Evolutionary conservation across 2,113 vertebrate species (phyloP).

Genomic region (Tragelaphus strepsiceros): DNA sequence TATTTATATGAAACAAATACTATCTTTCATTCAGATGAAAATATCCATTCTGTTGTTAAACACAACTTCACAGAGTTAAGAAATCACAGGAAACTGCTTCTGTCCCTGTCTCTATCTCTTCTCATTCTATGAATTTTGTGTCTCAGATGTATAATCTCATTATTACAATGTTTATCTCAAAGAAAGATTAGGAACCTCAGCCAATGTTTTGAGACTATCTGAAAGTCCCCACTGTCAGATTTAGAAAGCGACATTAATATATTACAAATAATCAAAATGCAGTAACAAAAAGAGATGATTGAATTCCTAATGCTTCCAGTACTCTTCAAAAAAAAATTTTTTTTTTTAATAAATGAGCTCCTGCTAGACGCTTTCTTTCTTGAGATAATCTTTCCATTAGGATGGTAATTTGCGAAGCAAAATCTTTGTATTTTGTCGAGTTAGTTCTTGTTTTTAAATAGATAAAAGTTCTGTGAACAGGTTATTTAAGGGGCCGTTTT

Average conservation of each 20-base stretch:
- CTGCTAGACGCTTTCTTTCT: constrained; percentile 12
- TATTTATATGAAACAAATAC: not conserved
- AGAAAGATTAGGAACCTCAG: not conserved
- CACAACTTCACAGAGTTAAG: not conserved
- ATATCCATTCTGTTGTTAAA: not conserved
- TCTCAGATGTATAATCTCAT: not conserved
- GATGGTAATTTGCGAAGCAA: constrained; percentile 17
- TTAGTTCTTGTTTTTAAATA: constrained; percentile 26
- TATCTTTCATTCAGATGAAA: not conserved
- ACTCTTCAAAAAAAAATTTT: not conserved
- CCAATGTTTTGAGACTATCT: not conserved
- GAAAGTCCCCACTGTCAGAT: not conserved
- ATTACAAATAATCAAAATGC: not conserved
- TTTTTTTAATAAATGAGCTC: constrained; percentile 27
- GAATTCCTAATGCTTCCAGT: constrained; percentile 36
- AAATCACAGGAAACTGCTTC: not conserved
- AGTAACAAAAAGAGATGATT: not conserved
- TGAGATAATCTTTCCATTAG: constrained; percentile 33
- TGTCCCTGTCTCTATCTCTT: not conserved
- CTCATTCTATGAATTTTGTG: not conserved
- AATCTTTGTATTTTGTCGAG: not conserved
- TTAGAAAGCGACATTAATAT: not conserved
- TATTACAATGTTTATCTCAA: constrained; percentile 46
- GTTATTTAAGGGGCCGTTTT: not conserved
- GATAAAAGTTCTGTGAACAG: constrained; percentile 24